Percentiles rank a stretch among this genome's conserved stretches.
Conservation (phyloP, 1,140 invertebrate genomes). For the Zaprionus tsacasi region DNA sequence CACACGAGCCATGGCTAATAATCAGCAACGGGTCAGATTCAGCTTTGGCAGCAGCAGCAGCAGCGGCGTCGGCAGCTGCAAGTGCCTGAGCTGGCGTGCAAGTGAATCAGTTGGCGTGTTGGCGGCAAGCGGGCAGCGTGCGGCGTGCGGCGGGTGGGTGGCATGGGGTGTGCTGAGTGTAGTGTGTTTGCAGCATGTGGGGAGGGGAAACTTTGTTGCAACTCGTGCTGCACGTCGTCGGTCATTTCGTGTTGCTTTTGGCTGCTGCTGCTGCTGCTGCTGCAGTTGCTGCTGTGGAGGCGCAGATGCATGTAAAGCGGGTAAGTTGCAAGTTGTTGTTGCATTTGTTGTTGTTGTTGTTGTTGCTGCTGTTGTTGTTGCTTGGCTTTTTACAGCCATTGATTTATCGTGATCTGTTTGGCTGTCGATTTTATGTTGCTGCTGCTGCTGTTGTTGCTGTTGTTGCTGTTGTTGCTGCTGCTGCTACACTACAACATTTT, state of each 20-base stretch:
- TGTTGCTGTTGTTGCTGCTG: constrained; percentile 33
- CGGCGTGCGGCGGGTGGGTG: background rate
- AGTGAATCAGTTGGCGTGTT: constrained; percentile 37
- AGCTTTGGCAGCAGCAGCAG: constrained; percentile 19
- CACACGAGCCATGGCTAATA: constrained; percentile 54
- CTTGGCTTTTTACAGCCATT: constrained; percentile 62
- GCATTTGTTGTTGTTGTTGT: constrained; percentile 11
- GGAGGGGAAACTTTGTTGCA: constrained; percentile 40
- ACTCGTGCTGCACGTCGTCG: constrained; percentile 82
- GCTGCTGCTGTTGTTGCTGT: constrained; percentile 40
- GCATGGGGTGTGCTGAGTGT: background rate
- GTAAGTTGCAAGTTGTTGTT: constrained; percentile 35
- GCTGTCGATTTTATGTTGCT: constrained; percentile 74
- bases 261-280: constrained; percentile 35
- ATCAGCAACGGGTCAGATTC: constrained; percentile 47
- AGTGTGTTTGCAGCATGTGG: constrained; percentile 13
- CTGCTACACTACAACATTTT: constrained; percentile 64
- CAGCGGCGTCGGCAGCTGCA: constrained; percentile 64
- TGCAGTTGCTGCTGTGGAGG: constrained; percentile 27
- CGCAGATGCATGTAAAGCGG: constrained; percentile 61
- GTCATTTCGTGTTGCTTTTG: constrained; percentile 78
- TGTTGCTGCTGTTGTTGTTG: constrained; percentile 53
- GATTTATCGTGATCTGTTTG: constrained; percentile 79
- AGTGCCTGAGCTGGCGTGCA: constrained; percentile 64
- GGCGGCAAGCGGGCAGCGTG: background rate